A percentile compares a stretch with the other conserved stretches of the same genome.
phyloP scores from a whole-genome alignment of 2,113 vertebrate species.

The Alosa alosa region DNA sequence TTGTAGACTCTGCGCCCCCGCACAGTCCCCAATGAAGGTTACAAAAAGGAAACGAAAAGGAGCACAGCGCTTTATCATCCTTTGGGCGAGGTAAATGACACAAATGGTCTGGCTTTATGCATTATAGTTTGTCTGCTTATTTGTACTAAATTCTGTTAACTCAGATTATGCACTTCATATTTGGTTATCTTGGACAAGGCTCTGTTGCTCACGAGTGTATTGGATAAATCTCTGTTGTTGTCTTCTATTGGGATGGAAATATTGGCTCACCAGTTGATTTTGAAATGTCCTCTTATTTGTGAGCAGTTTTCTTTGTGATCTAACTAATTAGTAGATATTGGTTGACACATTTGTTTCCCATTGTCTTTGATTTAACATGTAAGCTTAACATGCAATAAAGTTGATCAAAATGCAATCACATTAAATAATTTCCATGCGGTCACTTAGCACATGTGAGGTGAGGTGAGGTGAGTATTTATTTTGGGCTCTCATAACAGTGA shows the following conservation, averaged over 20 bases:
- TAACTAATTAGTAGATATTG: too few species aligned
- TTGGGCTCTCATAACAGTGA: neutral
- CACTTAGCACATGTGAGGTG: too few species aligned
- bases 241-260: too few species aligned
- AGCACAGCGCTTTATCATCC: conserved; percentile 52
- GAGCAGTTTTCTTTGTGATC: too few species aligned
- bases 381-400: neutral
- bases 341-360: too few species aligned
- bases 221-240: neutral
- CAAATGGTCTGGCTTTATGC: neutral
- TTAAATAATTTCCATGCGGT: neutral
- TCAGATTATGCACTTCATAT: neutral
- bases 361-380: neutral
- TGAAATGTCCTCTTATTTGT: too few species aligned
- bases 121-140: neutral
- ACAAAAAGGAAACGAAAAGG: conserved; percentile 67
- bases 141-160: neutral
- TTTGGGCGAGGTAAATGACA: conserved; percentile 62
- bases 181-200: neutral
- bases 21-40: conserved; percentile 69
- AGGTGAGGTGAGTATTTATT: too few species aligned
- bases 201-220: neutral
- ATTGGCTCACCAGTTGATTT: too few species aligned
- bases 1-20: conserved; percentile 55
- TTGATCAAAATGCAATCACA: neutral